A percentile compares a stretch with the other conserved stretches of the same genome.
phyloP scores from a whole-genome alignment of 2,888 invertebrate genomes.

The Perizoma flavofasciatum region DNA sequence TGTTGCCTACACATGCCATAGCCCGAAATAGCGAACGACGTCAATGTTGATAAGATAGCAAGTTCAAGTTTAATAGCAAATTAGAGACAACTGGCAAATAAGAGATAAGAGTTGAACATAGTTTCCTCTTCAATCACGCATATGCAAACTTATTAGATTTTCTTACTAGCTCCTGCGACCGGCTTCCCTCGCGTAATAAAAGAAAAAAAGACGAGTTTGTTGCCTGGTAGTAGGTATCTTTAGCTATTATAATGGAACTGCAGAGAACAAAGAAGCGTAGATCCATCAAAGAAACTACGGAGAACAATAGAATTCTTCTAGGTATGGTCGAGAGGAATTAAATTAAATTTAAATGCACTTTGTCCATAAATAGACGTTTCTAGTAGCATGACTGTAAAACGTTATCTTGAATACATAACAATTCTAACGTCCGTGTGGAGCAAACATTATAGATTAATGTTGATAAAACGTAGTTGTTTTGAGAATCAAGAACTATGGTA shows the following conservation, averaged over 20 bases:
- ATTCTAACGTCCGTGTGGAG: slow-evolving; percentile 16
- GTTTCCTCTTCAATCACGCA: slow-evolving; percentile 4
- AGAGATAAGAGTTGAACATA: not conserved
- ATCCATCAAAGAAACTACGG: too few relatives aligned
- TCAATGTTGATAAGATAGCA: not conserved
- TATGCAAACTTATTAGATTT: not conserved
- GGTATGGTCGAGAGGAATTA: too few relatives aligned
- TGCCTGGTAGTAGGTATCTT: too few relatives aligned
- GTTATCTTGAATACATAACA: slow-evolving; percentile 24
- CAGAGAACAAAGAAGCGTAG: too few relatives aligned
- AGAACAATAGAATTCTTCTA: too few relatives aligned
- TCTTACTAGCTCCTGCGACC: too few relatives aligned
- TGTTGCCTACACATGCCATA: not conserved
- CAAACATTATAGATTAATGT: slow-evolving; percentile 16
- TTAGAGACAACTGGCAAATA: not conserved
- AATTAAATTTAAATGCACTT: too few relatives aligned
- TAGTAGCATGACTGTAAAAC: not conserved
- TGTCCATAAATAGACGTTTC: too few relatives aligned
- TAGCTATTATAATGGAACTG: too few relatives aligned
- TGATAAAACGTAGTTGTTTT: slow-evolving; percentile 1
- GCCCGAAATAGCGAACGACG: not conserved
- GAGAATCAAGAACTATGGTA: not conserved
- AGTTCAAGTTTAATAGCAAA: slow-evolving; percentile 8
- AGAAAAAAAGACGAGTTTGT: too few relatives aligned
- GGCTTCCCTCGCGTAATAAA: too few relatives aligned